These are phyloP conservation scores for Chroicocephalus ridibundus DNA, from an alignment of 2,113 vertebrate genomes.

Conservation along the genomic window DNA sequence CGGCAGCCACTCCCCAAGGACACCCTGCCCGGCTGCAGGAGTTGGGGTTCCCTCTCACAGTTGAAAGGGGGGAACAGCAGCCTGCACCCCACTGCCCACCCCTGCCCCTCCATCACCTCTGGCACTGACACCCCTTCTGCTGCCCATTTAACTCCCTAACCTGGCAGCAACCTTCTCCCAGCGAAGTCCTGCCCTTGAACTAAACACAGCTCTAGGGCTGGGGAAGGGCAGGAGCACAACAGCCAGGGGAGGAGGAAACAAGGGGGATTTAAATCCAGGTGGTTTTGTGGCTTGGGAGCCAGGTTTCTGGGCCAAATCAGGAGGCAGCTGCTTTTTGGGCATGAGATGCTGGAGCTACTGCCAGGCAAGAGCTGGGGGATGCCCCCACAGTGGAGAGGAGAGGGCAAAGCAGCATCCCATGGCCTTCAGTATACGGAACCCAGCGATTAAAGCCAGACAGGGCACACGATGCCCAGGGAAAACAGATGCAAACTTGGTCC, in stretches of 20 bases:
- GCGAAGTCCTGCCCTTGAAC: neutral
- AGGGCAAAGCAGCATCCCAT: neutral
- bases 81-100: neutral
- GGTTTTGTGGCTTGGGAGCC: neutral
- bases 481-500: neutral
- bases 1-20: neutral
- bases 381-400: neutral
- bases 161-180: neutral
- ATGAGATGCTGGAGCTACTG: neutral
- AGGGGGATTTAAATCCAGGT: neutral
- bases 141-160: neutral
- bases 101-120: neutral
- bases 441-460: neutral
- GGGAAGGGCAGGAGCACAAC: neutral
- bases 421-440: neutral
- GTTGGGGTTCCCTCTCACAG: neutral
- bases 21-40: accelerated
- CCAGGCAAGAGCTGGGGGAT: neutral
- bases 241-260: neutral
- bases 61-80: neutral
- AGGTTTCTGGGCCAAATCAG: neutral
- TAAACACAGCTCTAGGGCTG: neutral
- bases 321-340: neutral
- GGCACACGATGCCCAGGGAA: neutral
- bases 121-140: neutral